phyloP scores from a whole-genome alignment of 2,797 vertebrate species.

The Phalloptychus januarius region DNA sequence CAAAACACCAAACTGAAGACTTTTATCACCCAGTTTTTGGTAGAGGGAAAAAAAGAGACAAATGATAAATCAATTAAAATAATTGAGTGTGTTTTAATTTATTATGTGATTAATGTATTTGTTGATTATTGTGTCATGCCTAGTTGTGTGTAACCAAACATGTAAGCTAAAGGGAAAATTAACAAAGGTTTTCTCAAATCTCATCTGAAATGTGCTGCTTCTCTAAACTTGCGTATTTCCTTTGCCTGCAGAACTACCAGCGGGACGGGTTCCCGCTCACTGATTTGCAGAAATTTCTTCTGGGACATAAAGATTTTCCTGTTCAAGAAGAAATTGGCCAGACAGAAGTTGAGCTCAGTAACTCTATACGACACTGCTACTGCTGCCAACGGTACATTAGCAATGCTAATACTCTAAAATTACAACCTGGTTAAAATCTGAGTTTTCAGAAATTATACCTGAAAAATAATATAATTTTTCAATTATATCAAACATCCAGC shows the following conservation, averaged over 20 bases:
- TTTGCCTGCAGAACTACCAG: slow-evolving; percentile 86
- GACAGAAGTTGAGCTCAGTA: slow-evolving; percentile 9
- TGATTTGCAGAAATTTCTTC: slow-evolving; percentile 90
- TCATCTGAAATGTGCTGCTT: background rate
- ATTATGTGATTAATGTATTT: too few relatives aligned
- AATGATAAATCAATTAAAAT: too few relatives aligned
- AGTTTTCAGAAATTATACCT: background rate
- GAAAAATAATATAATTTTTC: background rate
- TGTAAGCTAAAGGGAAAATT: too few relatives aligned
- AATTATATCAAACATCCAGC: background rate
- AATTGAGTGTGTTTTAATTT: too few relatives aligned
- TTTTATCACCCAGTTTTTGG: too few relatives aligned
- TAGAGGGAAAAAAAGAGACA: too few relatives aligned
- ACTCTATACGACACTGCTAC: slow-evolving; percentile 81
- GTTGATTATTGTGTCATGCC: background rate
- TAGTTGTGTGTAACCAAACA: background rate
- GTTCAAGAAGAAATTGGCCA: slow-evolving; percentile 46
- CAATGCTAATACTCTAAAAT: background rate
- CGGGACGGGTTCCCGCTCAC: slow-evolving; percentile 89
- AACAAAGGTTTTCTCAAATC: background rate
- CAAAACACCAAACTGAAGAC: too few relatives aligned
- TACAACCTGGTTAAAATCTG: background rate
- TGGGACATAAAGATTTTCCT: slow-evolving; percentile 69
- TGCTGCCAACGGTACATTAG: slow-evolving; percentile 84
- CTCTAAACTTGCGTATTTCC: background rate